These are phyloP conservation scores for Platynereis dumerilii DNA, from an alignment of 2,888 invertebrate genomes.

Conservation along the genomic window DNA sequence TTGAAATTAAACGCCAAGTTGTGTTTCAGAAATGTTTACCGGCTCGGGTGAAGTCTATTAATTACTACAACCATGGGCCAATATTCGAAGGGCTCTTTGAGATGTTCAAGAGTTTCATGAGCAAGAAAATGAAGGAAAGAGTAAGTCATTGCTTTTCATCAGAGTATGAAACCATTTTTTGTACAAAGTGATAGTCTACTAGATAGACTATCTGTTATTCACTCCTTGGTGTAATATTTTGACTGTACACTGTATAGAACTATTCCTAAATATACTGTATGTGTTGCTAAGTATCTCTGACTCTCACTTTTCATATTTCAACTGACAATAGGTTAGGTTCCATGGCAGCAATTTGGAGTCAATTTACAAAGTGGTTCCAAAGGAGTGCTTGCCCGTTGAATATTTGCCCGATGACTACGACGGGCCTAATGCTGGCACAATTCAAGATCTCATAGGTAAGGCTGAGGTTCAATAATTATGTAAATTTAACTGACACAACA, in stretches of 20 bases:
- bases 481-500: no score
- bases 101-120: conserved; percentile 36
- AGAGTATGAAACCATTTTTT: no score
- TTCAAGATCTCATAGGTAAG: conserved; percentile 40
- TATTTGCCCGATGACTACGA: conserved; percentile 44
- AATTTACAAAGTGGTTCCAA: conserved; percentile 40
- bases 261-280: no score
- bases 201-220: no score
- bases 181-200: no score
- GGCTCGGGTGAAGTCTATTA: conserved; percentile 40
- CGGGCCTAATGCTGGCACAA: conserved; percentile 37
- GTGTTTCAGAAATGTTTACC: conserved; percentile 42
- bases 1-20: no score
- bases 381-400: conserved; percentile 40
- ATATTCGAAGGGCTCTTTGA: conserved; percentile 40
- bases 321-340: conserved; percentile 39
- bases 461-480: no score
- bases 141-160: no score
- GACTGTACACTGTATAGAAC: no score
- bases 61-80: conserved; percentile 43
- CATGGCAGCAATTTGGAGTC: conserved; percentile 40
- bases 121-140: conserved; percentile 28
- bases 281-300: no score
- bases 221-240: no score
- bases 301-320: no score